A percentile compares a stretch with the other conserved stretches of the same genome.
These are phyloP conservation scores for Ophraella communa DNA, from an alignment of 2,888 invertebrate genomes.

Conservation along the genomic window DNA sequence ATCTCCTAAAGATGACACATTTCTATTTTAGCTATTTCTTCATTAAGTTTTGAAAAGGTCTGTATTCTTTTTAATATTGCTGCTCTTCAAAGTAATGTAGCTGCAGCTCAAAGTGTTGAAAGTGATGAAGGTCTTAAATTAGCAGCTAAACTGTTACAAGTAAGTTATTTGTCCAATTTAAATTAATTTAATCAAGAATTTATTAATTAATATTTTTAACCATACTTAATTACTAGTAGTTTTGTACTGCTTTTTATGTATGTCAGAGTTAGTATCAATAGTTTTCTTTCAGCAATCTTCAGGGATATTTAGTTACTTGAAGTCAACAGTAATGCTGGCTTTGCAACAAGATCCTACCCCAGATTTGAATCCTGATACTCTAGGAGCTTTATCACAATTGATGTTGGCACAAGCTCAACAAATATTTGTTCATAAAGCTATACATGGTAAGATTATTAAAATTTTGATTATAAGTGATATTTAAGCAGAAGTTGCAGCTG, in stretches of 20 bases:
- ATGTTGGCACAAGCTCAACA: constrained; percentile 99
- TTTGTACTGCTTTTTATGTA: no score
- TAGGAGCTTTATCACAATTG: constrained; percentile 82
- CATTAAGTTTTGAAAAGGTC: constrained; percentile 90
- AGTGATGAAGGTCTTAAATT: constrained; percentile 93
- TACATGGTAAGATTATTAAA: constrained; percentile 73
- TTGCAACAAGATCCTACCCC: constrained; percentile 96
- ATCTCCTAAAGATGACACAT: not conserved
- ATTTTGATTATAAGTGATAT: no score
- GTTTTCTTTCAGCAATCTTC: constrained; percentile 74
- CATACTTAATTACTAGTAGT: no score
- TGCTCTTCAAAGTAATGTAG: constrained; percentile 89
- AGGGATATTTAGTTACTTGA: constrained; percentile 87
- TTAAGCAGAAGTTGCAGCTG: no score
- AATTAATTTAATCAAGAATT: no score
- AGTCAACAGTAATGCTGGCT: constrained; percentile 77
- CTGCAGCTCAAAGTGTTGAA: constrained; percentile 82
- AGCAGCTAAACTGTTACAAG: constrained; percentile 91
- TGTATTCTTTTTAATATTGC: constrained; percentile 97
- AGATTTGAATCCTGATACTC: constrained; percentile 91
- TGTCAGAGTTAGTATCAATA: no score
- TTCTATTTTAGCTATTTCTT: constrained; percentile 75
- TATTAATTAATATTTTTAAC: no score
- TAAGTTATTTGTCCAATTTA: no score
- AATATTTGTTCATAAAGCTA: constrained; percentile 93